These are phyloP conservation scores for Tetrao urogallus DNA, from an alignment of 2,113 vertebrate genomes.

Conservation along the genomic window DNA sequence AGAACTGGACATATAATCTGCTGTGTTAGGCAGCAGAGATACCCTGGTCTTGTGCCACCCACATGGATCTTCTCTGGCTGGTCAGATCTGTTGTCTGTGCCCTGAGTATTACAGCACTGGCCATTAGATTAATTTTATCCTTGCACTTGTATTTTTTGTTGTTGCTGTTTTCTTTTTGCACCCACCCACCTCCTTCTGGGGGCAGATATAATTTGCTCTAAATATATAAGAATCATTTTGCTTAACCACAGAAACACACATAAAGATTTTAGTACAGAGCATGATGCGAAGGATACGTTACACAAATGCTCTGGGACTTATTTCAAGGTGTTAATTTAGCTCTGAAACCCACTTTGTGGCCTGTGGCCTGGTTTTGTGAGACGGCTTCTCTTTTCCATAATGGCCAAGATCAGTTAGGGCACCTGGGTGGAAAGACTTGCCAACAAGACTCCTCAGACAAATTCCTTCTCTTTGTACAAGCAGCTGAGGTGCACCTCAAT, in stretches of 20 bases:
- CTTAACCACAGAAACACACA: not conserved
- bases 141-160: too few relatives aligned
- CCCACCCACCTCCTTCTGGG: not conserved
- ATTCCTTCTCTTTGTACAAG: not conserved
- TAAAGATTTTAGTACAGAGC: not conserved
- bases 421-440: not conserved
- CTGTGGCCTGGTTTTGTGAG: not conserved
- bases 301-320: not conserved
- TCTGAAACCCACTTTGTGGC: rapidly evolving
- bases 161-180: not conserved
- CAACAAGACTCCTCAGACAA: not conserved
- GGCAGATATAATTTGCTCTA: not conserved
- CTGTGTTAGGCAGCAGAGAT: not conserved
- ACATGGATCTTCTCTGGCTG: not conserved
- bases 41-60: not conserved
- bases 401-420: not conserved
- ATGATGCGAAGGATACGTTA: not conserved
- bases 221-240: not conserved
- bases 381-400: not conserved
- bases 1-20: not conserved
- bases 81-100: not conserved
- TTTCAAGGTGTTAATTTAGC: not conserved
- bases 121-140: not conserved
- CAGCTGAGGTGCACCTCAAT: not conserved
- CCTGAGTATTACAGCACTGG: not conserved